A percentile compares a stretch with the other conserved stretches of the same genome.
Evolutionary conservation across 1,140 invertebrate species (phyloP).

Genomic region (Anoplophora glabripennis): DNA sequence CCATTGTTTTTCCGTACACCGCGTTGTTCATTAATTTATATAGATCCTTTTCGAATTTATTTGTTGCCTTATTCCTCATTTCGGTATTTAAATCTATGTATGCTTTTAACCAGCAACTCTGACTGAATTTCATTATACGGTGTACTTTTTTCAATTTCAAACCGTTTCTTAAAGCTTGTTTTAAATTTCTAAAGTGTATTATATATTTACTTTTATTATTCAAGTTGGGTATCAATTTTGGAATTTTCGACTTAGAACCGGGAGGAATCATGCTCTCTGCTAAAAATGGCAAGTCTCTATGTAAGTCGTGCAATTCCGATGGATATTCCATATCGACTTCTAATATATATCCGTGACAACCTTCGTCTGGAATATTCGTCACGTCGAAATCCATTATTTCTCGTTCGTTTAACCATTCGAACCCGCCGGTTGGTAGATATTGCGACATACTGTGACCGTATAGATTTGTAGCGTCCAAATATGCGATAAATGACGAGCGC

Average conservation of each 20-base stretch:
- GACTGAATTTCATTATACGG: constrained; percentile 53
- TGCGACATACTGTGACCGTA: constrained; percentile 54
- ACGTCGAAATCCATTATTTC: constrained; percentile 29
- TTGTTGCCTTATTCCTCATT: constrained; percentile 34
- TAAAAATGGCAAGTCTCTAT: constrained; percentile 48
- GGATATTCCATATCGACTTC: constrained; percentile 49
- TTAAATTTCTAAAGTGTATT: constrained; percentile 46
- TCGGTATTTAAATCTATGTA: constrained; percentile 30
- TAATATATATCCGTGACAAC: constrained; percentile 52
- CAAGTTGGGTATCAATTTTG: constrained; percentile 49
- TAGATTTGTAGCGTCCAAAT: constrained; percentile 47
- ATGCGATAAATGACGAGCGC: constrained; percentile 30
- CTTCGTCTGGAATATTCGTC: constrained; percentile 40
- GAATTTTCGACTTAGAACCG: constrained; percentile 27
- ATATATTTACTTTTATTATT: constrained; percentile 44
- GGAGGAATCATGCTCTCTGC: constrained; percentile 35
- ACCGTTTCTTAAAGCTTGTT: constrained; percentile 40
- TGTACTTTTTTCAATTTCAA: constrained; percentile 44
- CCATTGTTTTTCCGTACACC: constrained; percentile 52
- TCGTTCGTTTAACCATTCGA: constrained; percentile 46
- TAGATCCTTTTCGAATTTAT: constrained; percentile 49
- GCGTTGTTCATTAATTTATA: constrained; percentile 44
- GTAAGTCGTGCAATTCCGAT: constrained; percentile 38
- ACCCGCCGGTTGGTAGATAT: constrained; percentile 46
- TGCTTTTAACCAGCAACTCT: constrained; percentile 51